phyloP scores from a whole-genome alignment of 2,888 invertebrate genomes.

The Parelbella ahira region DNA sequence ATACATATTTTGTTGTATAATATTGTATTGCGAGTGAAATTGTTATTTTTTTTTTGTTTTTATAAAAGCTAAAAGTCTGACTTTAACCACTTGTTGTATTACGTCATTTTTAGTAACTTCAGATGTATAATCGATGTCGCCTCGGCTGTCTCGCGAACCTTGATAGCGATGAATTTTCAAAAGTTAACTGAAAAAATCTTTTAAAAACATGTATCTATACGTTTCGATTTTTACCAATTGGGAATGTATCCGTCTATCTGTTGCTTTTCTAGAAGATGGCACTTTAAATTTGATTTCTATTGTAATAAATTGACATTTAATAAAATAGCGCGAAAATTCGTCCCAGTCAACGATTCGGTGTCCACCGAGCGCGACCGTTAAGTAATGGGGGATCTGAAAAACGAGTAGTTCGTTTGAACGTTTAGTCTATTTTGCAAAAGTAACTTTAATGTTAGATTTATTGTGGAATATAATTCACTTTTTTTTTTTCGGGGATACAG shows the following conservation, averaged over 20 bases:
- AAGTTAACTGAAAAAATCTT: background rate
- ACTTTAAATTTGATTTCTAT: too few species aligned
- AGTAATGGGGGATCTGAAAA: constrained; percentile 56
- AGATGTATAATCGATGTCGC: constrained; percentile 38
- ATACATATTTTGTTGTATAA: constrained; percentile 77
- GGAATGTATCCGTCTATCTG: too few species aligned
- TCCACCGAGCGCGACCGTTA: constrained; percentile 12
- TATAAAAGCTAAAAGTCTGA: constrained; percentile 77
- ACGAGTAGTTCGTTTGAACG: constrained; percentile 57
- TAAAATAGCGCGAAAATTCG: constrained; percentile 5
- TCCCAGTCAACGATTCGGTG: constrained; percentile 13
- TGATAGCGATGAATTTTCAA: constrained; percentile 22
- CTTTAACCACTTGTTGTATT: constrained; percentile 72
- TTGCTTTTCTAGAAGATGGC: too few species aligned
- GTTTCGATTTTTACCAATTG: too few species aligned
- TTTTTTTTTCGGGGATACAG: constrained; percentile 65
- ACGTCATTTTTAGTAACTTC: constrained; percentile 61
- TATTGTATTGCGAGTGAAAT: constrained; percentile 74
- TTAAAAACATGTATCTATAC: too few species aligned
- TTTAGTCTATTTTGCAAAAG: constrained; percentile 57
- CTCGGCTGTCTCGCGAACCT: constrained; percentile 6
- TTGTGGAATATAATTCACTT: constrained; percentile 48
- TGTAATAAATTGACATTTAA: too few species aligned
- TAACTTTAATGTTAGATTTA: constrained; percentile 55
- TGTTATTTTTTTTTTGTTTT: constrained; percentile 72